Evolutionary conservation across 2,797 vertebrate genomes (phyloP).

Genomic region (Pempheris klunzingeri): DNA sequence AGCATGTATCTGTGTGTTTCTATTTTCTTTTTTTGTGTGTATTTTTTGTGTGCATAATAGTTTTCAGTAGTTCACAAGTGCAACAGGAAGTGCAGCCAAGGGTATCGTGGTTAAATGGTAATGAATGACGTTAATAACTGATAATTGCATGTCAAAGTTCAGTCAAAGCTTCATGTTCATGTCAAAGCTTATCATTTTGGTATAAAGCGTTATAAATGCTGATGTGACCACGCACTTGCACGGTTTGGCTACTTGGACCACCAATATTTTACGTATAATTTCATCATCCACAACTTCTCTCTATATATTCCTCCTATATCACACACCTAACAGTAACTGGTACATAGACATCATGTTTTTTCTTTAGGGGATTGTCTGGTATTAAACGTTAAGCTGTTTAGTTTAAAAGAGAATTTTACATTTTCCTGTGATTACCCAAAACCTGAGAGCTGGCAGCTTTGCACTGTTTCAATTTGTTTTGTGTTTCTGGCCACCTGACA

Average conservation of each 20-base stretch:
- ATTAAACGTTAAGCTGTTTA: neutral
- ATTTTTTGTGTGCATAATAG: neutral
- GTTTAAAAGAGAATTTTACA: neutral
- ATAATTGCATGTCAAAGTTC: neutral
- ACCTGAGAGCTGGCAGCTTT: neutral
- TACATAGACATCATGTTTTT: neutral
- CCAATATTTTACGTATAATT: neutral
- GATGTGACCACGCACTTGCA: neutral
- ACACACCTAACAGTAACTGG: neutral
- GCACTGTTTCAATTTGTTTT: neutral
- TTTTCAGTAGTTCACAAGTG: conserved; percentile 1
- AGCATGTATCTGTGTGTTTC: neutral
- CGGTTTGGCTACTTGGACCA: neutral
- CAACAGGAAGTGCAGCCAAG: neutral
- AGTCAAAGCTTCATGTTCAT: neutral
- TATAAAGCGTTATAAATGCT: conserved; percentile 1
- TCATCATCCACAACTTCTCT: neutral
- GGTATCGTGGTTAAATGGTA: neutral
- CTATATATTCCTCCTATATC: neutral
- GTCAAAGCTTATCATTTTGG: neutral
- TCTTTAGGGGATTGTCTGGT: neutral
- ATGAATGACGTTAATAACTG: neutral
- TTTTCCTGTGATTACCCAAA: neutral
- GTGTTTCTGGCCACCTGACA: neutral
- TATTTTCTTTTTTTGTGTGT: neutral